These are phyloP conservation scores for Axis porcinus DNA, from an alignment of 2,113 vertebrate species.

Conservation along the genomic window DNA sequence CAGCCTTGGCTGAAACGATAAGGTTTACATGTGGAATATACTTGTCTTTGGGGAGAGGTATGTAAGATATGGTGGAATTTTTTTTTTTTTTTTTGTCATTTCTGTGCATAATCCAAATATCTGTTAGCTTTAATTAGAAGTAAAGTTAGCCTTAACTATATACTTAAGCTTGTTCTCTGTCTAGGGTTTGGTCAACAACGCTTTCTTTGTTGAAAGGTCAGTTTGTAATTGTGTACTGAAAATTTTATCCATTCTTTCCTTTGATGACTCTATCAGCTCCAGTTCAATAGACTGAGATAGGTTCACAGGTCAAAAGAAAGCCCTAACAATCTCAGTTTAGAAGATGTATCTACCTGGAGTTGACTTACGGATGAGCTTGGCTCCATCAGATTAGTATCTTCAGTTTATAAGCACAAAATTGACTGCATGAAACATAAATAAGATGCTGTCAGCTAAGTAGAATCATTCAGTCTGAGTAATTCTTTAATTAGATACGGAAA, in stretches of 20 bases:
- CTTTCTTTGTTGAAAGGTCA: neutral
- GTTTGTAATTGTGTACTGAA: neutral
- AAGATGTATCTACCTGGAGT: neutral
- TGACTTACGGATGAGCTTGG: neutral
- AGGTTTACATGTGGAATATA: fast-evolving
- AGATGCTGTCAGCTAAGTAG: too few species aligned
- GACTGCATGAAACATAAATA: fast-evolving
- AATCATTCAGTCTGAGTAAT: too few species aligned
- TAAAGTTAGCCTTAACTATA: neutral
- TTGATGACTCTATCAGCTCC: too few species aligned
- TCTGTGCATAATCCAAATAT: neutral
- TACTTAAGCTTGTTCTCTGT: neutral
- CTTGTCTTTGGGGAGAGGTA: fast-evolving
- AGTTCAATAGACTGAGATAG: neutral
- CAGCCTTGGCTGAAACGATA: fast-evolving
- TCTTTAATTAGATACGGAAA: neutral
- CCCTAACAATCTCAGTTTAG: fast-evolving
- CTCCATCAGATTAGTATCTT: neutral
- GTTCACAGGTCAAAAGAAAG: neutral
- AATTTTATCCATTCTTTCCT: neutral
- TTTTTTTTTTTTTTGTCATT: neutral
- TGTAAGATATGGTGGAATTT: too few species aligned
- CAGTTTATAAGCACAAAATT: neutral
- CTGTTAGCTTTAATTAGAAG: neutral
- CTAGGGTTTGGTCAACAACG: neutral